Percentiles rank a stretch among this genome's conserved stretches.
Evolutionary conservation across 2,113 vertebrate species (phyloP).

Genomic region (Toxotes chatareus): DNA sequence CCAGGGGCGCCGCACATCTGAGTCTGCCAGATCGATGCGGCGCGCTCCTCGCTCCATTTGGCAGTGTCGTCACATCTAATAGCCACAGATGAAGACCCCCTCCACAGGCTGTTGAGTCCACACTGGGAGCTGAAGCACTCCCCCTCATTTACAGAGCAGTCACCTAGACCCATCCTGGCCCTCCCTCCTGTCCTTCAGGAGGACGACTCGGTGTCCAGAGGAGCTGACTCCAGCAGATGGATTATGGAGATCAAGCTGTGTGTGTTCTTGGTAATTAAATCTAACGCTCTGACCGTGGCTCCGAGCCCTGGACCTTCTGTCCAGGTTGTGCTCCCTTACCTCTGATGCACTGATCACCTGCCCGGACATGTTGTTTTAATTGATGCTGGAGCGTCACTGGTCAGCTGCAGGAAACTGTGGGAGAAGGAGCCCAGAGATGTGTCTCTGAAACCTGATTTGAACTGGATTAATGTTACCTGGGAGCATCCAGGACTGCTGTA

Average conservation of each 20-base stretch:
- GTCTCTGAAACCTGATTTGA: slow-evolving; percentile 15
- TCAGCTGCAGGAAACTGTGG: slow-evolving; percentile 28
- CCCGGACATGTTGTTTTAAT: slow-evolving; percentile 54
- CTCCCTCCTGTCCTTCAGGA: slow-evolving; percentile 69
- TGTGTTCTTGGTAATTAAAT: slow-evolving; percentile 78
- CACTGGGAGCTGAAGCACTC: slow-evolving; percentile 58
- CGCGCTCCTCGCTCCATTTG: slow-evolving; percentile 51
- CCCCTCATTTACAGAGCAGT: slow-evolving; percentile 70
- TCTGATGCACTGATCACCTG: slow-evolving; percentile 43
- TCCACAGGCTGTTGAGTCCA: slow-evolving; percentile 42
- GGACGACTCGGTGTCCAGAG: slow-evolving; percentile 53
- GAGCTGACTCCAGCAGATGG: slow-evolving; percentile 76
- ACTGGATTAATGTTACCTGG: neutral
- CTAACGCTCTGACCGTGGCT: slow-evolving; percentile 63
- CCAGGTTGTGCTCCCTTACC: slow-evolving; percentile 61
- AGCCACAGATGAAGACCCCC: slow-evolving; percentile 58
- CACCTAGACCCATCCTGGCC: slow-evolving; percentile 55
- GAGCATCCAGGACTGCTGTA: neutral
- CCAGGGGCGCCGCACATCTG: slow-evolving; percentile 26
- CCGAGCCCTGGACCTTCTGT: slow-evolving; percentile 66
- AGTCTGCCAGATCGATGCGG: slow-evolving; percentile 68
- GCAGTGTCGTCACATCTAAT: slow-evolving; percentile 66
- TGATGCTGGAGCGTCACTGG: slow-evolving; percentile 44
- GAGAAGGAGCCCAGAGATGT: neutral
- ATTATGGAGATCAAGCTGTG: slow-evolving; percentile 78